A percentile compares a stretch with the other conserved stretches of the same genome.
These are phyloP conservation scores for Girardinus metallicus DNA, from an alignment of 2,797 vertebrate species.

Conservation along the genomic window DNA sequence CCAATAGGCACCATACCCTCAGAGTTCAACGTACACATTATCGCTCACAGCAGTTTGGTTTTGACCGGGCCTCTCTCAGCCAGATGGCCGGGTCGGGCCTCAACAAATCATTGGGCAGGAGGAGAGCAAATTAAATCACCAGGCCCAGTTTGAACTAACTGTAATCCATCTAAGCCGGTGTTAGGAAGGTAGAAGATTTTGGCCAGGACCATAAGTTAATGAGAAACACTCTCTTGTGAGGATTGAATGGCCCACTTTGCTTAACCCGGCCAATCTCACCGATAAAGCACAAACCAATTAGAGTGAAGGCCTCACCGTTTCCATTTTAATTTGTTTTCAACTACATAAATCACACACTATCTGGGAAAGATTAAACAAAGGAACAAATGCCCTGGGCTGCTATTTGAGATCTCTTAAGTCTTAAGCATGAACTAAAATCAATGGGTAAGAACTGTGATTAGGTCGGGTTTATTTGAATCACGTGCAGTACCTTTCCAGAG, in stretches of 20 bases:
- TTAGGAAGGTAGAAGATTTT: constrained; percentile 54
- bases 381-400: constrained; percentile 40
- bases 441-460: constrained; percentile 55
- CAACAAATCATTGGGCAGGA: constrained; percentile 70
- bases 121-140: constrained; percentile 75
- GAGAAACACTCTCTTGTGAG: constrained; percentile 55
- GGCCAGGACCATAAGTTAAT: constrained; percentile 52
- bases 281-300: constrained; percentile 74
- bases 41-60: constrained; percentile 51
- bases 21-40: constrained; percentile 54
- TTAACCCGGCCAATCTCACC: constrained; percentile 51
- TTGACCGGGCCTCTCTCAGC: constrained; percentile 48
- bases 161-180: constrained; percentile 69
- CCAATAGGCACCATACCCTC: constrained; percentile 51
- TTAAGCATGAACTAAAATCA: constrained; percentile 47
- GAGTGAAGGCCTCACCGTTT: constrained; percentile 50
- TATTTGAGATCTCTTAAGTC: constrained; percentile 51
- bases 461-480: constrained; percentile 21
- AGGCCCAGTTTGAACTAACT: constrained; percentile 67
- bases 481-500: background rate
- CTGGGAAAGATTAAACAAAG: constrained; percentile 61
- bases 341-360: constrained; percentile 55
- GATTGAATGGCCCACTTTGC: constrained; percentile 31
- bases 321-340: constrained; percentile 65
- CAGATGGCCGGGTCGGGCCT: constrained; percentile 72